A percentile compares a stretch with the other conserved stretches of the same genome.
Conservation (phyloP, 2,888 invertebrate genomes). For the Coenonympha arcania region DNA sequence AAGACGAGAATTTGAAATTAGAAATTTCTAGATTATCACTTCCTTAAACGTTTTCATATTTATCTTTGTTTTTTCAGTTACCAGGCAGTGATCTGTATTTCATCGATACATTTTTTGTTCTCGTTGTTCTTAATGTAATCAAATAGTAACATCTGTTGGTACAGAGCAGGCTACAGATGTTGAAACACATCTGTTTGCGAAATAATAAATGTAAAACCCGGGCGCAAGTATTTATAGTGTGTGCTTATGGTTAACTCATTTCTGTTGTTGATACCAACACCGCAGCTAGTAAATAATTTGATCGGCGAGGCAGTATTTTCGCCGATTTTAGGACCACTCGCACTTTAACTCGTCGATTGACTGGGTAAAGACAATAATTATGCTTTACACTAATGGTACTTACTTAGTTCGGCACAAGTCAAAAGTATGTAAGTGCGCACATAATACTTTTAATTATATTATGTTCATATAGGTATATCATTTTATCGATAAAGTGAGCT, state of each 20-base stretch:
- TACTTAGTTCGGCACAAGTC: not conserved
- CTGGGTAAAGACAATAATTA: not conserved
- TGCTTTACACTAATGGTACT: not conserved
- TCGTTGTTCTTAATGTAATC: constrained; percentile 20
- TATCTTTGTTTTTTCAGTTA: no score
- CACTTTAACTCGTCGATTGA: not conserved
- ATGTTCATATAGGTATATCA: no score
- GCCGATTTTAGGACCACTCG: constrained; percentile 21
- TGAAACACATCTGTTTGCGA: constrained; percentile 24
- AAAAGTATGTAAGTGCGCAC: no score
- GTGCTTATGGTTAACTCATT: constrained; percentile 12
- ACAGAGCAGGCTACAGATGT: no score
- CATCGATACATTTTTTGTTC: constrained; percentile 1
- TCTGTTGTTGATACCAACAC: constrained; percentile 13
- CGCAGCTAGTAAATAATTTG: constrained; percentile 17
- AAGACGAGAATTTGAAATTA: no score
- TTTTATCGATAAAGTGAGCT: no score
- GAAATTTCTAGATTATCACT: no score
- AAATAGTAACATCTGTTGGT: constrained; percentile 22
- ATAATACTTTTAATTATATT: no score
- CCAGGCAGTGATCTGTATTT: not conserved
- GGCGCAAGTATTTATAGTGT: constrained; percentile 24
- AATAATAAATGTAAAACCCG: constrained; percentile 25
- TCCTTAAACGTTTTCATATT: no score
- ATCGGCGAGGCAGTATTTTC: constrained; percentile 15